Conservation (phyloP, 2,113 vertebrate species). For the Morone saxatilis region DNA sequence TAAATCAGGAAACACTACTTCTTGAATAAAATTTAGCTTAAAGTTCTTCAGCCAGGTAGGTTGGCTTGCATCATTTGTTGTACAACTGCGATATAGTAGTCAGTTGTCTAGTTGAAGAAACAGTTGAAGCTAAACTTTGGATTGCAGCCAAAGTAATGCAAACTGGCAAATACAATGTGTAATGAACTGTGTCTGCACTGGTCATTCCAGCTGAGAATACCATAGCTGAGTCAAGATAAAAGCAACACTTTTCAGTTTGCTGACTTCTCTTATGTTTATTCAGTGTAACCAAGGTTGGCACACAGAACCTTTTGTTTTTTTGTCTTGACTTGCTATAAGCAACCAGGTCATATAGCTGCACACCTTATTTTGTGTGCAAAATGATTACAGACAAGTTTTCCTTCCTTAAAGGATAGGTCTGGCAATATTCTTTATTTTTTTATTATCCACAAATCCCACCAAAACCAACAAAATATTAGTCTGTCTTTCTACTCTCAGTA, state of each 20-base stretch:
- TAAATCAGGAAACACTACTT: background rate
- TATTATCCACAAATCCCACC: background rate
- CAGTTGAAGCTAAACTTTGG: background rate
- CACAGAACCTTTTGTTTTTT: background rate
- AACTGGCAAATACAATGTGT: background rate
- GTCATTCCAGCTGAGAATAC: background rate
- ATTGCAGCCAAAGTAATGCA: too few relatives aligned
- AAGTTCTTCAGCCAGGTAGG: background rate
- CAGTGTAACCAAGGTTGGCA: background rate
- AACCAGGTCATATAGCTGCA: slow-evolving; percentile 2
- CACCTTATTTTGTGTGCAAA: background rate
- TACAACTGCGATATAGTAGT: background rate
- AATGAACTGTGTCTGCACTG: background rate
- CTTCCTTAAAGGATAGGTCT: background rate
- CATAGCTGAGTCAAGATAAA: slow-evolving; percentile 13
- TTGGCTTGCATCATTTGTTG: background rate
- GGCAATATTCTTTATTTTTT: background rate
- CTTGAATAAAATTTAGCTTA: slow-evolving; percentile 7
- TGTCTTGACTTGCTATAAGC: background rate
- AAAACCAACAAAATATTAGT: background rate
- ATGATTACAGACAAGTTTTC: background rate
- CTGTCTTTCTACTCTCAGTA: background rate
- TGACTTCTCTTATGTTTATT: background rate
- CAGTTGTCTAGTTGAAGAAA: background rate
- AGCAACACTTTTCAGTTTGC: background rate